Evolutionary conservation across 2,113 vertebrate species (phyloP), one percentile per base, ranked within the genome.

Genomic region (Poecile atricapillus): DNA sequence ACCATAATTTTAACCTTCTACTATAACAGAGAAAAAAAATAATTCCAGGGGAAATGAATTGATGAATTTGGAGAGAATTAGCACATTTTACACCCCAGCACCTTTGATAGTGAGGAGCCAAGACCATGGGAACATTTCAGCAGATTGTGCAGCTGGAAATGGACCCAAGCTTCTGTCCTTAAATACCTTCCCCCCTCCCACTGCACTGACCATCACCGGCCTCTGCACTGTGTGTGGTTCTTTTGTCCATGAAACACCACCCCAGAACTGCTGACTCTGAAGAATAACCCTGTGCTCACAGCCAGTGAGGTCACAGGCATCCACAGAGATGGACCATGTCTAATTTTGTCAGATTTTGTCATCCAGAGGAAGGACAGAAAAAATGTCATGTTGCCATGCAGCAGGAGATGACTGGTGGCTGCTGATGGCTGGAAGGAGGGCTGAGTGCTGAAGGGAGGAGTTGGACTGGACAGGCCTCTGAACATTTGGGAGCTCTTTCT

Each of bases 121-220:
- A 86, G 55, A 8, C 8, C 4, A 25, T 1, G 8, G 20, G 9
- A 82, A 37, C 0, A 1, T 43, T 80, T 53, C 43, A 73, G n/a
- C 28, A 83, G 14, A 53, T 71, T 39, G 9, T 55, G 24, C 39
- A 43, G n/a, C 33, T 77, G 22, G 28, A 87, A 81, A 70, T 18
- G 31, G 25, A 31, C 10, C 30, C 30, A 16, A 78, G 19, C 9
- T 31, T 77, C 63, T 2, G 1, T 41, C 7, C 43, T 67, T 28
- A 62, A 49, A 11, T 18, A 17, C 13, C 5, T 71, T 71, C 9
- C 23, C 46, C 7, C 11, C 73, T 90, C 37, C 35, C 21, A 20
- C 11, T 19, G 39, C 1, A 1, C 0, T 0, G 7, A 53, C 11
- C 52, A 43, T 47, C 67, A 15, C n/a, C 5, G 47, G 19, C 23